Percentiles rank a stretch among this genome's conserved stretches.
Evolutionary conservation across 35 echinoderm and acorn worm species (phyloP).

Genomic region (Heliocidaris erythrogramma): DNA sequence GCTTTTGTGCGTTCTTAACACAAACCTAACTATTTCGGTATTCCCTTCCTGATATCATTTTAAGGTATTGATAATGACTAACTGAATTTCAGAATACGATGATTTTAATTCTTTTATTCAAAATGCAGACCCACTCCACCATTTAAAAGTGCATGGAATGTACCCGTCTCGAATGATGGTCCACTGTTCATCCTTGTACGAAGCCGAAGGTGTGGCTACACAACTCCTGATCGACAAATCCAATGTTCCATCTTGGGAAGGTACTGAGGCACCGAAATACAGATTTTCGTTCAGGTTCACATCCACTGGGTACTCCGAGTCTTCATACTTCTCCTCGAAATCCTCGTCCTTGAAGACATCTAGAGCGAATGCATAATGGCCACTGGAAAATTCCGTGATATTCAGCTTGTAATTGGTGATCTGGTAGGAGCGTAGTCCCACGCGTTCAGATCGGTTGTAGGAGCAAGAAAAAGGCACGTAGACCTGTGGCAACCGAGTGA

Average conservation of each 20-base stretch:
- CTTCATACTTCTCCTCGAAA: too few relatives aligned
- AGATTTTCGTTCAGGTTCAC: too few relatives aligned
- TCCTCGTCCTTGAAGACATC: not conserved
- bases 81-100: not conserved
- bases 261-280: too few relatives aligned
- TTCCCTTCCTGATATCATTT: not conserved
- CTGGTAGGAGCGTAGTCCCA: constrained; percentile 20
- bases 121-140: too few relatives aligned
- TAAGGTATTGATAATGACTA: not conserved
- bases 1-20: not conserved
- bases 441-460: not conserved
- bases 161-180: too few relatives aligned
- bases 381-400: not conserved
- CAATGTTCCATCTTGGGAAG: too few relatives aligned
- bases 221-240: too few relatives aligned
- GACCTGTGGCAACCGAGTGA: not conserved
- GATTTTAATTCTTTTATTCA: not conserved
- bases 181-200: too few relatives aligned
- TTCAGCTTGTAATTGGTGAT: not conserved
- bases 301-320: too few relatives aligned
- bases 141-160: not conserved
- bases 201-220: too few relatives aligned
- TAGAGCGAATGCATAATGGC: not conserved
- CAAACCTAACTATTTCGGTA: not conserved
- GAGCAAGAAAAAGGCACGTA: not conserved